phyloP scores from a whole-genome alignment of 1,140 invertebrate species.

The Diabrotica virgifera region DNA sequence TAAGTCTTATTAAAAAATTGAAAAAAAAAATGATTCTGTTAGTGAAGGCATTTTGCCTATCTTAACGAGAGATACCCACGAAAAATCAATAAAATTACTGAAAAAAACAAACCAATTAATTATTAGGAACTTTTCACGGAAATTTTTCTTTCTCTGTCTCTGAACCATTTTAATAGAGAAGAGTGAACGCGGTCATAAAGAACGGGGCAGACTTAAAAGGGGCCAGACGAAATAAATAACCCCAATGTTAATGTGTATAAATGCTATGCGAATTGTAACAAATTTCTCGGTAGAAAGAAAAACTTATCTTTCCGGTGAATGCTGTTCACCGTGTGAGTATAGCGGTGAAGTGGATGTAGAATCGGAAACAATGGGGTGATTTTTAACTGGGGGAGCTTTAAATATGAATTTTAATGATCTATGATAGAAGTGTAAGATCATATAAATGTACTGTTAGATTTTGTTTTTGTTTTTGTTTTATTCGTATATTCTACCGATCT shows the following conservation, averaged over 20 bases:
- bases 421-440: no score
- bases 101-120: background rate
- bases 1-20: no score
- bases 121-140: background rate
- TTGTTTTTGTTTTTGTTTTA: no score
- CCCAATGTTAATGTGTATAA: conserved; percentile 45
- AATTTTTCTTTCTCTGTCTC: background rate
- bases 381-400: no score
- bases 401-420: no score
- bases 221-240: conserved; percentile 44
- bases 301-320: conserved; percentile 36
- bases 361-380: no score
- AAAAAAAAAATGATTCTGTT: no score
- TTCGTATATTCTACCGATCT: no score
- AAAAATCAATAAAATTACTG: background rate
- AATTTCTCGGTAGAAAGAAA: conserved; percentile 44
- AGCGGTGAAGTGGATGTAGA: background rate
- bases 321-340: conserved; percentile 13
- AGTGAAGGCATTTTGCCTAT: no score
- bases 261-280: conserved; percentile 45
- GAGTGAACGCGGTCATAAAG: conserved; percentile 38
- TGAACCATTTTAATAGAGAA: conserved; percentile 28
- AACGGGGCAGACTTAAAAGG: conserved; percentile 38
- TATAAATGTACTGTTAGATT: no score
- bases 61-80: no score